phyloP scores from a whole-genome alignment of 1,140 invertebrate species.

The Triops longicaudatus region DNA sequence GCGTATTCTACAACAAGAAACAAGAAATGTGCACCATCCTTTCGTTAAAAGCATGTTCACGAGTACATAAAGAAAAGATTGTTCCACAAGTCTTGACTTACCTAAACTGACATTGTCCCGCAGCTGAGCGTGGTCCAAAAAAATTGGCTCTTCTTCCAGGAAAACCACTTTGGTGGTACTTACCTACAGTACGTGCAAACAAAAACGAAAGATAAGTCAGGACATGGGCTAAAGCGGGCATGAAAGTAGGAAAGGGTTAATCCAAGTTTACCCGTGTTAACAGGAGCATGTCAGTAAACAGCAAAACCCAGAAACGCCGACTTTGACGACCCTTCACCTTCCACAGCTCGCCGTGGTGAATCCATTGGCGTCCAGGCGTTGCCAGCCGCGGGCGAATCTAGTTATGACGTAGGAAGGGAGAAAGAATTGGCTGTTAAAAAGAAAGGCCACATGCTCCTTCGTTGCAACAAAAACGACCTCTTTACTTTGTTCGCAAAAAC shows the following conservation, averaged over 20 bases:
- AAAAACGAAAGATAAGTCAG: not conserved
- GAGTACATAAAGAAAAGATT: not conserved
- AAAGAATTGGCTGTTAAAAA: not conserved
- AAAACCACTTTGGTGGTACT: not conserved
- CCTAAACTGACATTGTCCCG: not conserved
- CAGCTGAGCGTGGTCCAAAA: not conserved
- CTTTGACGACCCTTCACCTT: slow-evolving; percentile 70
- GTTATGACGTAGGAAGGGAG: not conserved
- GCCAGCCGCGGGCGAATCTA: slow-evolving; percentile 42
- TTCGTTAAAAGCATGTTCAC: not conserved
- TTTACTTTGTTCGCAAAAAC: not conserved
- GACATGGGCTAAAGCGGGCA: not conserved
- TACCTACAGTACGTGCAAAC: not conserved
- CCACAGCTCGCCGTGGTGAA: slow-evolving; percentile 71
- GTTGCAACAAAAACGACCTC: not conserved
- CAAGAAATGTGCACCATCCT: not conserved
- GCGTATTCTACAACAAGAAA: not conserved
- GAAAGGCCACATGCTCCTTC: not conserved
- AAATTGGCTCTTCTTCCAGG: not conserved
- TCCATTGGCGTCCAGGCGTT: slow-evolving; percentile 71
- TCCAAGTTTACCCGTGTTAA: slow-evolving; percentile 76
- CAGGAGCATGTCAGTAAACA: slow-evolving; percentile 70
- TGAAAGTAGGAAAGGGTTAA: slow-evolving; percentile 12
- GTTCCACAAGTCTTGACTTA: not conserved
- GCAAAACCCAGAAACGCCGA: slow-evolving; percentile 69